Conservation (phyloP, 2,113 vertebrate species). For the Mormyrus iriodes region DNA sequence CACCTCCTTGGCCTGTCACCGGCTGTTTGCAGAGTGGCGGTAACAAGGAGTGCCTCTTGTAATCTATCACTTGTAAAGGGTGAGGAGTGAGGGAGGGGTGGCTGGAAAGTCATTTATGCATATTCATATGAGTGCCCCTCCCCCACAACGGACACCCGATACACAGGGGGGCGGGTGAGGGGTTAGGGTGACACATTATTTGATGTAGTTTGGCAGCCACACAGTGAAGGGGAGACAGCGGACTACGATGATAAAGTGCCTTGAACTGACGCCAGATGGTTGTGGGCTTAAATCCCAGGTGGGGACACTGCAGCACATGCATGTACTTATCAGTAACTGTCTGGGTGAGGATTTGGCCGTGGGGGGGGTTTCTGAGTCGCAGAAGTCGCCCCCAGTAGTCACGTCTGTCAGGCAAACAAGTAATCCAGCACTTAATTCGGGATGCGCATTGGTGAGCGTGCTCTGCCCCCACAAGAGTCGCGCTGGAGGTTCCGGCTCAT, state of each 20-base stretch:
- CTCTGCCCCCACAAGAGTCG: not conserved
- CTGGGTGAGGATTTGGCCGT: not conserved
- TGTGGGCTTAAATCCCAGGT: not conserved
- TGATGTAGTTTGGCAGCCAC: not conserved
- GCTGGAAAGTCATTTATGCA: not conserved
- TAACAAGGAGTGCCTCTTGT: not conserved
- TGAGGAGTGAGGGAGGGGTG: not conserved
- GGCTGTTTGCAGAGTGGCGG: not conserved
- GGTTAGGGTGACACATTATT: not conserved
- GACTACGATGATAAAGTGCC: not conserved
- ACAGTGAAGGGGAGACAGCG: not conserved
- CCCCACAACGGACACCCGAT: not conserved
- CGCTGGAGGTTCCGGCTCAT: not conserved
- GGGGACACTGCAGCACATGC: not conserved
- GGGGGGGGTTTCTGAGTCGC: not conserved
- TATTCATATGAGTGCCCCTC: not conserved
- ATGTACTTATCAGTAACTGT: not conserved
- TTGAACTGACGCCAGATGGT: not conserved
- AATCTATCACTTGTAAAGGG: constrained; percentile 4
- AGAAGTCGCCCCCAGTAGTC: not conserved
- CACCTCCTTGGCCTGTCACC: not conserved
- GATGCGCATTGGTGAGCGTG: not conserved
- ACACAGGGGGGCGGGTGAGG: not conserved
- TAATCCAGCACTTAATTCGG: not conserved
- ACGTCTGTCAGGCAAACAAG: not conserved